Evolutionary conservation across 92 coral and sea anemone genomes (phyloP).

Genomic region (Actinernus sp.): DNA sequence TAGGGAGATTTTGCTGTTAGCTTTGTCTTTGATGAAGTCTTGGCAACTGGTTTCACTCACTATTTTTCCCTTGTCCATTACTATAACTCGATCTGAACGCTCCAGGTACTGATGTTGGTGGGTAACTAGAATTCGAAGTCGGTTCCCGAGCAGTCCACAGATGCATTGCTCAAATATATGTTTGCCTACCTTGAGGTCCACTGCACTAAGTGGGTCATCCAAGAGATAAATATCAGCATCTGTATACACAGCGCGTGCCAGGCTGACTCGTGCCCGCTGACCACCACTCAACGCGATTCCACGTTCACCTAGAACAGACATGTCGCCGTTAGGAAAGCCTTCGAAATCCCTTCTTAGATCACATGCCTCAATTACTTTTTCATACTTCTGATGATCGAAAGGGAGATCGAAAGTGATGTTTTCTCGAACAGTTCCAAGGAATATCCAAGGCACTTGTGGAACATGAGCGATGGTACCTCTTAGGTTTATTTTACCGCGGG

Average conservation of each 20-base stretch:
- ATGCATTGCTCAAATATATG: conserved; percentile 23
- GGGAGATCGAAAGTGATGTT: conserved; percentile 9
- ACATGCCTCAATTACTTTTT: neutral
- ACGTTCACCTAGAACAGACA: conserved; percentile 19
- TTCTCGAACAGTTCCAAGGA: conserved; percentile 24
- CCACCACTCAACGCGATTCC: conserved; percentile 22
- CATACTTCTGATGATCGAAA: conserved; percentile 7
- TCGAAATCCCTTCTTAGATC: conserved; percentile 7
- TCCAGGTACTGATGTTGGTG: conserved; percentile 21
- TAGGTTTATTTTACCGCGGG: neutral
- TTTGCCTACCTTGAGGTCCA: conserved; percentile 18
- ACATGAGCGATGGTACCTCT: conserved; percentile 2
- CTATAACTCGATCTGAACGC: conserved; percentile 1
- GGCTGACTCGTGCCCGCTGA: conserved; percentile 32
- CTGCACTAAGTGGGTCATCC: conserved; percentile 22
- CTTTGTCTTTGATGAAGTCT: no score
- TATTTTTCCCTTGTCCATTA: conserved; percentile 14
- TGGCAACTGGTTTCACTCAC: no score
- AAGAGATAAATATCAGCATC: conserved; percentile 9
- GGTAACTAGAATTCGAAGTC: conserved; percentile 15
- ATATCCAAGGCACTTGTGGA: conserved; percentile 26
- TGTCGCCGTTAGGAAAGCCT: conserved; percentile 5
- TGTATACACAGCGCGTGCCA: conserved; percentile 26
- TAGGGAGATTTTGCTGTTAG: no score
- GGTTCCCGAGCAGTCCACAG: conserved; percentile 8